Conservation (phyloP, 2,113 vertebrate species). For the Callaeas wilsoni region DNA sequence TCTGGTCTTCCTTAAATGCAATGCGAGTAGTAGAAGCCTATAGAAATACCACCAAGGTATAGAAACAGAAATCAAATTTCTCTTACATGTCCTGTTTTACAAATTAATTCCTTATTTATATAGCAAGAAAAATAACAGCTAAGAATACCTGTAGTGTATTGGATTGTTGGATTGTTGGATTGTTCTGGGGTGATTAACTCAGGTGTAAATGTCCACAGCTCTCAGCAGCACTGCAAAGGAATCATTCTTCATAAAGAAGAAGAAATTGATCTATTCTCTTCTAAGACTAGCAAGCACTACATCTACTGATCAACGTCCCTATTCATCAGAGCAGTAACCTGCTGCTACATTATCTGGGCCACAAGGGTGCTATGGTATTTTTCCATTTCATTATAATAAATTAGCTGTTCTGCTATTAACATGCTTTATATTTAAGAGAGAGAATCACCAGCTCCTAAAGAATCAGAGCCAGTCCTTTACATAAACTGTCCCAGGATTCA, state of each 20-base stretch:
- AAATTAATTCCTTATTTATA: background rate
- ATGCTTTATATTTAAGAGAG: constrained; percentile 18
- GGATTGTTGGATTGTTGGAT: no score
- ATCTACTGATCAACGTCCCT: background rate
- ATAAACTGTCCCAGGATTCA: constrained; percentile 1
- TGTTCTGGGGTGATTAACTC: background rate
- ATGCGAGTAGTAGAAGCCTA: background rate
- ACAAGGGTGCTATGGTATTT: background rate
- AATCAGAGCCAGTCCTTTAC: background rate
- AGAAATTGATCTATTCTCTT: constrained; percentile 19
- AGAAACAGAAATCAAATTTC: background rate
- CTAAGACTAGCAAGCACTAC: background rate
- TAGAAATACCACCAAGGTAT: background rate
- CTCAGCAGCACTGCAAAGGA: background rate
- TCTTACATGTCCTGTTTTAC: background rate
- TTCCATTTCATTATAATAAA: constrained; percentile 35
- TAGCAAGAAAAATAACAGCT: background rate
- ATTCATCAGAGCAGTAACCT: constrained; percentile 31
- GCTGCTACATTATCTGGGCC: constrained; percentile 3
- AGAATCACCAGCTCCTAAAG: background rate
- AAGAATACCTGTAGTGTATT: background rate
- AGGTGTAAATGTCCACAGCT: background rate
- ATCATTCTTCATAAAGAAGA: background rate
- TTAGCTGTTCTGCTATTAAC: constrained; percentile 8
- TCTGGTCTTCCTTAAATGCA: background rate